Conservation (phyloP, 2,888 invertebrate species). For the Acronicta alni region DNA sequence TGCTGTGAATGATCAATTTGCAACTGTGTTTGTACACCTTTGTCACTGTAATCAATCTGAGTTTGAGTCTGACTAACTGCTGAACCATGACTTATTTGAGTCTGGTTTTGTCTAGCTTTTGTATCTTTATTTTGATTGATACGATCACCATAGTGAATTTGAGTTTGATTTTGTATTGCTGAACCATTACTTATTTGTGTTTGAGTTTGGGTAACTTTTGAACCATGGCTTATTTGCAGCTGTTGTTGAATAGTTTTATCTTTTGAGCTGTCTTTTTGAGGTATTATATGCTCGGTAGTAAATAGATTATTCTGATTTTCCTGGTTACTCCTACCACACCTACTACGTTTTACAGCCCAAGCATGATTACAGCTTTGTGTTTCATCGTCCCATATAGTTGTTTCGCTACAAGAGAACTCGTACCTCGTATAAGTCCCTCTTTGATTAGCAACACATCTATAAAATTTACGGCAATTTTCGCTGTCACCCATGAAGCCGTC, state of each 20-base stretch:
- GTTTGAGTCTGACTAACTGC: conserved; percentile 71
- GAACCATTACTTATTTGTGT: conserved; percentile 67
- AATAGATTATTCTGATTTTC: conserved; percentile 20
- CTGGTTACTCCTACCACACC: conserved; percentile 70
- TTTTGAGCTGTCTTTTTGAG: conserved; percentile 31
- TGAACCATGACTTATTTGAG: conserved; percentile 66
- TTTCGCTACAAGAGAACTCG: conserved; percentile 93
- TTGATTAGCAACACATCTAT: conserved; percentile 92
- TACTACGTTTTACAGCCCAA: conserved; percentile 87
- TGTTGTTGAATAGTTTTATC: conserved; percentile 62
- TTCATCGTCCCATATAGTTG: conserved; percentile 94
- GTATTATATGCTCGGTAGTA: conserved; percentile 9
- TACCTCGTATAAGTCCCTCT: conserved; percentile 91
- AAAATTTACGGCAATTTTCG: conserved; percentile 93
- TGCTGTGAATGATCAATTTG: conserved; percentile 72
- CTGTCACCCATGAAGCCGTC: conserved; percentile 94
- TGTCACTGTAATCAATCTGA: conserved; percentile 68
- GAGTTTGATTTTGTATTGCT: conserved; percentile 71
- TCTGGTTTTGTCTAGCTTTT: conserved; percentile 66
- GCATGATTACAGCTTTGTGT: conserved; percentile 93
- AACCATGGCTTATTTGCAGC: conserved; percentile 67
- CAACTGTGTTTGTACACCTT: conserved; percentile 69
- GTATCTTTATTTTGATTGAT: conserved; percentile 44
- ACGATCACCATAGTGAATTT: conserved; percentile 66
- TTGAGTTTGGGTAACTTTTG: conserved; percentile 68